Evolutionary conservation across 2,113 vertebrate genomes (phyloP).

Genomic region (Daboia siamensis): DNA sequence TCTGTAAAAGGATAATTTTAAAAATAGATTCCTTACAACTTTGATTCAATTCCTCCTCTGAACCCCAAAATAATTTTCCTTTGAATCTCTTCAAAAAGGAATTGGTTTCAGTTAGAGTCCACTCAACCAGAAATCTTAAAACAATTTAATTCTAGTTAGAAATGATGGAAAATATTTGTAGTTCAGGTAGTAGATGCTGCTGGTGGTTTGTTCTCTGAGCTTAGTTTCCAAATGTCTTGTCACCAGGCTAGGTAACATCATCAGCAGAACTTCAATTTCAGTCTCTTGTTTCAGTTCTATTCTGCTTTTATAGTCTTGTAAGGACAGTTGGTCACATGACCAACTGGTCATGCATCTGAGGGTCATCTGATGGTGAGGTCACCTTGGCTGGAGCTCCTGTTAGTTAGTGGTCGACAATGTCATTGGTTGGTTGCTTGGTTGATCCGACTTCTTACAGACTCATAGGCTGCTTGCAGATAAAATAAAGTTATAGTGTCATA

Average conservation of each 20-base stretch:
- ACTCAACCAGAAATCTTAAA: background rate
- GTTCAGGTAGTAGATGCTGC: background rate
- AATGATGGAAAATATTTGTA: background rate
- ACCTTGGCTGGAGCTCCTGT: background rate
- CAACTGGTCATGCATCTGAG: background rate
- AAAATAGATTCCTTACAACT: background rate
- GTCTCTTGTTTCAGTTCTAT: background rate
- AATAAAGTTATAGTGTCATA: background rate
- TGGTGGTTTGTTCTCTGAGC: background rate
- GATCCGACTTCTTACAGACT: background rate
- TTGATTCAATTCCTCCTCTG: background rate
- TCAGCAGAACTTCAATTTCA: background rate
- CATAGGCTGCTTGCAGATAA: background rate
- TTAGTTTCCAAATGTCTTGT: background rate
- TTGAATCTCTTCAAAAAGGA: background rate
- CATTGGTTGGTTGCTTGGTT: background rate
- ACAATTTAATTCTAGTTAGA: background rate
- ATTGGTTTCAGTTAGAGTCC: fast-evolving
- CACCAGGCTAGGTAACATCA: background rate
- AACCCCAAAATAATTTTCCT: background rate
- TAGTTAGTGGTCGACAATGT: background rate
- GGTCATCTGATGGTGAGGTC: background rate
- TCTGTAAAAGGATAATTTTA: background rate
- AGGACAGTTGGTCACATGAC: background rate
- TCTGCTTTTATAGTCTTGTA: background rate